These are phyloP conservation scores for Halictus quadricinctus DNA, from an alignment of 2,888 invertebrate species.

Conservation along the genomic window DNA sequence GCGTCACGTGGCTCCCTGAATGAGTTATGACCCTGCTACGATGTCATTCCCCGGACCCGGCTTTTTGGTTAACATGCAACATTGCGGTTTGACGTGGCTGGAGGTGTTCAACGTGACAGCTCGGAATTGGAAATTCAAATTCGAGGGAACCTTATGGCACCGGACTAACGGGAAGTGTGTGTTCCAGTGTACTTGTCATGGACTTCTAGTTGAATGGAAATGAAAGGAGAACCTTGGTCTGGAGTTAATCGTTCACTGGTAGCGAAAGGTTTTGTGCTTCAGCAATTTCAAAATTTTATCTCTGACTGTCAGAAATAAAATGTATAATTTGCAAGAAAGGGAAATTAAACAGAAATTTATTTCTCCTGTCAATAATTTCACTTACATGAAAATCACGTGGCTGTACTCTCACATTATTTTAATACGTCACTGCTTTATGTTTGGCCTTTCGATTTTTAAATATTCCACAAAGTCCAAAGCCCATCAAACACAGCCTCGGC, in stretches of 20 bases:
- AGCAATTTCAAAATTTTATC: not conserved
- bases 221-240: not conserved
- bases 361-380: too few relatives aligned
- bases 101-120: not conserved
- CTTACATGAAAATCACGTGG: too few relatives aligned
- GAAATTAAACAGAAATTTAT: not conserved
- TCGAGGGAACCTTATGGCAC: not conserved
- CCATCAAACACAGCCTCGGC: not conserved
- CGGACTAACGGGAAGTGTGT: not conserved
- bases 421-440: too few relatives aligned
- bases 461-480: too few relatives aligned
- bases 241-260: not conserved
- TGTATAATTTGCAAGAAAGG: not conserved
- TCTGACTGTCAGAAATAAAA: too few relatives aligned
- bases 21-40: constrained; percentile 17
- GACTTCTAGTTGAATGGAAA: not conserved
- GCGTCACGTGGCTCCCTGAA: not conserved
- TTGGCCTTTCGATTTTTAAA: too few relatives aligned
- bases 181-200: not conserved
- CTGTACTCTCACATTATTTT: too few relatives aligned
- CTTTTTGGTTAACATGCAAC: not conserved
- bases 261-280: not conserved
- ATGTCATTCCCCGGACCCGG: not conserved
- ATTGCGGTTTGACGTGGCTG: constrained; percentile 3
- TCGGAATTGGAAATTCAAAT: constrained; percentile 12